Conservation (phyloP, 2,797 vertebrate species). For the Epinephelus coioides region DNA sequence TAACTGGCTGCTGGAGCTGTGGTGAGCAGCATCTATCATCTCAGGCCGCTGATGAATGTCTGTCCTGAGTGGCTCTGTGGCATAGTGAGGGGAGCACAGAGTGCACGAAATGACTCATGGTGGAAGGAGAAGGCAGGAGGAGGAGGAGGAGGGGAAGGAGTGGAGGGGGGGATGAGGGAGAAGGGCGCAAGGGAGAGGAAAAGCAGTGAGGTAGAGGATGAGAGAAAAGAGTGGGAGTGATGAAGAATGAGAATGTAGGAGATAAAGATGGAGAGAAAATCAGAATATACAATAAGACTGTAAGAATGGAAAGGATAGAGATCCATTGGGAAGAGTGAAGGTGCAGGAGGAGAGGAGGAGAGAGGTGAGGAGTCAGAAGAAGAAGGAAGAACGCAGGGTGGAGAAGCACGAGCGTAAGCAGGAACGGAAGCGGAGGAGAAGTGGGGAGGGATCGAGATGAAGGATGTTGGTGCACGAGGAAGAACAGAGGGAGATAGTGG, state of each 20-base stretch:
- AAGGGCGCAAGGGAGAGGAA: constrained; percentile 17
- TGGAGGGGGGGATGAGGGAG: constrained; percentile 33
- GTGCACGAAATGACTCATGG: constrained; percentile 77
- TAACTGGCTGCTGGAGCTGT: constrained; percentile 81
- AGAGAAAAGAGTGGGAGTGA: constrained; percentile 14
- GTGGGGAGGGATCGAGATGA: constrained; percentile 43
- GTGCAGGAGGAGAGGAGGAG: constrained; percentile 9
- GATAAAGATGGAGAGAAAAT: constrained; percentile 40
- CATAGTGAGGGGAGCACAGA: constrained; percentile 60
- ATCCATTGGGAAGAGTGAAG: constrained; percentile 6
- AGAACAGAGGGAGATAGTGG: constrained; percentile 66
- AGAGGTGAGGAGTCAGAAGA: constrained; percentile 12
- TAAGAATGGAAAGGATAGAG: constrained; percentile 34
- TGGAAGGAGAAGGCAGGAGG: constrained; percentile 58
- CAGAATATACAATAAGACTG: constrained; percentile 35
- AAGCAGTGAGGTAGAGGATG: constrained; percentile 15
- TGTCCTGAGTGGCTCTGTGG: constrained; percentile 82
- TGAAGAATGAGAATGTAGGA: constrained; percentile 27
- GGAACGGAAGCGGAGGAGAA: constrained; percentile 31
- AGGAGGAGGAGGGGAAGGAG: constrained; percentile 10
- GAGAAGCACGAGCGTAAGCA: constrained; percentile 38
- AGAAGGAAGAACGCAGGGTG: constrained; percentile 24
- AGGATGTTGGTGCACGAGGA: constrained; percentile 59
- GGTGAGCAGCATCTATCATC: constrained; percentile 88
- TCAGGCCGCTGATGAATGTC: constrained; percentile 86